phyloP scores from a whole-genome alignment of 2,113 vertebrate genomes.

The Regulus satrapa region DNA sequence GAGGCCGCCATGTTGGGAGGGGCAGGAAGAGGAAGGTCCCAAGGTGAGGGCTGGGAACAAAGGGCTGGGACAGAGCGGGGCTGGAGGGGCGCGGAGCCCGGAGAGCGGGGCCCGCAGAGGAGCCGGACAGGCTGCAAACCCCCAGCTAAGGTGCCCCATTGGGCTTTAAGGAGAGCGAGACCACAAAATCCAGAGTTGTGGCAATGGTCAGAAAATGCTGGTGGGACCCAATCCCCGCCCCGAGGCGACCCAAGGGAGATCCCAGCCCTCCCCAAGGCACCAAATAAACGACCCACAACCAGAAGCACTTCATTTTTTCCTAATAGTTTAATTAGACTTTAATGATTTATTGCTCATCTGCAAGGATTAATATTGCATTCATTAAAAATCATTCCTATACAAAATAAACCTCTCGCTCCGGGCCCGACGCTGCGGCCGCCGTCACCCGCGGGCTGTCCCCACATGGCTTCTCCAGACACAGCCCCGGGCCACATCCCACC shows the following conservation, averaged over 20 bases:
- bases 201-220: rapidly evolving
- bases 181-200: neutral
- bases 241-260: neutral
- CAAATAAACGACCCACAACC: neutral
- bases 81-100: too few relatives aligned
- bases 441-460: neutral
- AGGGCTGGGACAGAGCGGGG: rapidly evolving
- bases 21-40: neutral
- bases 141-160: rapidly evolving
- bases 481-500: too few relatives aligned
- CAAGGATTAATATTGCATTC: conserved; percentile 84
- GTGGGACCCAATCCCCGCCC: rapidly evolving
- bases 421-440: conserved; percentile 53
- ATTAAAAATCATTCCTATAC: conserved; percentile 83
- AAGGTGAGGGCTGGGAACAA: rapidly evolving
- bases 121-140: rapidly evolving
- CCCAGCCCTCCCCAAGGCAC: neutral
- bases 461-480: conserved; percentile 67
- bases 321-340: conserved; percentile 76
- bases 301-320: neutral
- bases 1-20: neutral
- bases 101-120: too few relatives aligned
- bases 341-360: conserved; percentile 84
- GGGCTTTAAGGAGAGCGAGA: too few relatives aligned
- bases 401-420: conserved; percentile 78